A percentile compares a stretch with the other conserved stretches of the same genome.
These are phyloP conservation scores for Steromphala cineraria DNA, from an alignment of 2,888 invertebrate species.

Conservation along the genomic window DNA sequence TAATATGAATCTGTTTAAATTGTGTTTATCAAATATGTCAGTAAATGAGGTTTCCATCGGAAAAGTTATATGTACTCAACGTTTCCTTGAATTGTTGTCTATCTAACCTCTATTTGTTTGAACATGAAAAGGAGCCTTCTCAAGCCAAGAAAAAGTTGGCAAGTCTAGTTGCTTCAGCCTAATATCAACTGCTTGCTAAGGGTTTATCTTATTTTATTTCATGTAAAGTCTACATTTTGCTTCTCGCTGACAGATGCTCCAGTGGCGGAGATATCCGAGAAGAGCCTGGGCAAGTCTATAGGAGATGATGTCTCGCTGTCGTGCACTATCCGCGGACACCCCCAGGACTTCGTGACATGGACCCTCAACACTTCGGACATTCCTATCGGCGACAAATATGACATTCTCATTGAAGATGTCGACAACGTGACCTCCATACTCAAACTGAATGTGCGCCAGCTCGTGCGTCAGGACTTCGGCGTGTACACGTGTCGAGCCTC, in stretches of 20 bases:
- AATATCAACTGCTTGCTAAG: too few species aligned
- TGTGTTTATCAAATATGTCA: too few species aligned
- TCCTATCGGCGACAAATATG: neutral
- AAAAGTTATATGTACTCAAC: too few species aligned
- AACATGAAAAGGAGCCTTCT: too few species aligned
- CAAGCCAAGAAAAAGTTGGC: too few species aligned
- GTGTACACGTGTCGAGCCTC: neutral
- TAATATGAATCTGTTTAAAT: too few species aligned
- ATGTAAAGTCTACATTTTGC: too few species aligned
- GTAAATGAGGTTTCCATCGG: too few species aligned
- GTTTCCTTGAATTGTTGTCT: too few species aligned
- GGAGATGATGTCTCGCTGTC: neutral
- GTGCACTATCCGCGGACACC: neutral
- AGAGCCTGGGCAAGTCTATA: neutral
- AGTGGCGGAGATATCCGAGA: neutral
- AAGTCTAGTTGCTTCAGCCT: too few species aligned
- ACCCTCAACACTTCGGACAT: neutral
- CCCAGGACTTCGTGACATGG: neutral
- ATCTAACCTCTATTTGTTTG: too few species aligned
- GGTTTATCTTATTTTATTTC: too few species aligned
- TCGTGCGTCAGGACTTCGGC: neutral
- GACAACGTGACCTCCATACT: neutral
- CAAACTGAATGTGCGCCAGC: neutral
- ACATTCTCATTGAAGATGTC: neutral
- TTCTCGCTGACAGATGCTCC: neutral